Evolutionary conservation across 2,888 invertebrate species (phyloP), one percentile per base, ranked within the genome.

Genomic region (Eupithecia abbreviata): DNA sequence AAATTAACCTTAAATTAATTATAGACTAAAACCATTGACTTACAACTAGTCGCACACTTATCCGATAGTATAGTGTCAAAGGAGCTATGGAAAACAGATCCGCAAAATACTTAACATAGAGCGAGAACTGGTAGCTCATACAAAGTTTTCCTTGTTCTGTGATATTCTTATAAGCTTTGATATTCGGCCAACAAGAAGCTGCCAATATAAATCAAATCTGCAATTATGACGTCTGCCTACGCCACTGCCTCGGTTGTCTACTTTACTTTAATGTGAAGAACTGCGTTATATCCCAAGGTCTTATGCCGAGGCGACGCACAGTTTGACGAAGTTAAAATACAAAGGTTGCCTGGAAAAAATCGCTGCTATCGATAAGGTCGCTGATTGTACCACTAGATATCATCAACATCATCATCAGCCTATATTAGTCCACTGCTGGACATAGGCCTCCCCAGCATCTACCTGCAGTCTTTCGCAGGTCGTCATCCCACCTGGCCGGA

Each of bases 131-230:
- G 55, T n/a, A 67, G 42, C 15, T 9, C 43, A 45, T n/a, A 62
- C 18, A 62, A 18, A 62, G 30, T 67, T n/a, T 68, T 49, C 45
- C 13, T 45, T 41, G 45, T 67, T 77, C 75, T 72, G 7, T 58
- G 75, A 42, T 3, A n/a, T n/a, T n/a, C n/a, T n/a, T n/a, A n/a
- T n/a, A 51, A 55, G 41, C 49, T 78, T 78, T 78, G 78, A 78
- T 68, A 73, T 67, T 43, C 73, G 18, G 78, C 75, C 78, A 78
- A 75, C 75, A 75, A 75, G 51, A 72, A 66, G 73, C 47, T 68
- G 70, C 62, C 71, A 67, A 75, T 71, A 67, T 75, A 78, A 71
- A 78, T 78, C 73, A 73, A 70, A 68, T 77, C 3, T 41, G 71
- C 12, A 71, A 75, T 75, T 71, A 75, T 78, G 74, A 78, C 71